Evolutionary conservation across 2,888 invertebrate species (phyloP).

Genomic region (Xylophagus ater): DNA sequence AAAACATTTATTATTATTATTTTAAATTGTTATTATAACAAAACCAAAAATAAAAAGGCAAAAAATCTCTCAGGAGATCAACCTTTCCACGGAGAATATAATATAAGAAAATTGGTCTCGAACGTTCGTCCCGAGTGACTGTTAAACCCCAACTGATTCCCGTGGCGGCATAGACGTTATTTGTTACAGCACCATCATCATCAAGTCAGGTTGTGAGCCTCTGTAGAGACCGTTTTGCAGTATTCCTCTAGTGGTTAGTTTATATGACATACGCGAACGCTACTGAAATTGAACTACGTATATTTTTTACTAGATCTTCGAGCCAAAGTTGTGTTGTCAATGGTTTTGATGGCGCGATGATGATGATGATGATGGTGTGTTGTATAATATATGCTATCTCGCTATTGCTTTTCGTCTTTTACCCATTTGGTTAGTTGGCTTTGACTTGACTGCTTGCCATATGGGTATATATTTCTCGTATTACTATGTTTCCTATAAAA

Average conservation of each 20-base stretch:
- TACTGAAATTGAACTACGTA: not conserved
- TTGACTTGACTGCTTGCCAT: no score
- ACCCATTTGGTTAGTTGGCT: no score
- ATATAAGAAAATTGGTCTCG: constrained; percentile 12
- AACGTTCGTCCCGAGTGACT: constrained; percentile 41
- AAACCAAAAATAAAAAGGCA: no score
- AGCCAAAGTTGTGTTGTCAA: not conserved
- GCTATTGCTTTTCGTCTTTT: no score
- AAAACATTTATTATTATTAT: not conserved
- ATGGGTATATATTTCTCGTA: no score
- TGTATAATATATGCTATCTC: no score
- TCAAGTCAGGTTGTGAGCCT: constrained; percentile 9
- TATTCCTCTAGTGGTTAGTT: constrained; percentile 16
- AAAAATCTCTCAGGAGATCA: constrained; percentile 13
- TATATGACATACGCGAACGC: constrained; percentile 2
- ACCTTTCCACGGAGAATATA: constrained; percentile 16
- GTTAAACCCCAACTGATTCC: constrained; percentile 44
- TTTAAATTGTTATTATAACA: no score
- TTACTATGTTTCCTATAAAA: constrained; percentile 8
- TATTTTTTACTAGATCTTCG: not conserved
- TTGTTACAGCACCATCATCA: constrained; percentile 22
- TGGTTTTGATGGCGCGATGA: not conserved
- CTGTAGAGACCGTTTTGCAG: constrained; percentile 14
- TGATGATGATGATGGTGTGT: constrained; percentile 7
- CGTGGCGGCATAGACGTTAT: constrained; percentile 28